Base-by-base conservation (phyloP, 2,888 invertebrate species). In the Dendrolimus pini region DNA sequence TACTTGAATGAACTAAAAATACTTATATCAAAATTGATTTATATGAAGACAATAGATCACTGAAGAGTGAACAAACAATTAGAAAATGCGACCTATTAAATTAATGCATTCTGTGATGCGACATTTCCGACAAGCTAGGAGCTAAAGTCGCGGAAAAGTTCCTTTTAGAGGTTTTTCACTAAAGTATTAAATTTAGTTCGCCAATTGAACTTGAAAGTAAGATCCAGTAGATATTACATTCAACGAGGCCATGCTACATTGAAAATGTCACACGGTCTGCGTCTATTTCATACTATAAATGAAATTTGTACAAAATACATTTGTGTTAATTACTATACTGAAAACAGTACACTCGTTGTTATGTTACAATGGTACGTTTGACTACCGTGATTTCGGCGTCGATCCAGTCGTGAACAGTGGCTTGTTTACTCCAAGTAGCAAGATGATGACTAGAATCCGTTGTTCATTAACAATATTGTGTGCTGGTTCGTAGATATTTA, bases 361-460 rank as follows among this genome's bases (percentile, higher is more conserved):
- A 14, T 90, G 89, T 64, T 88, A 80, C 61, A 89, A 90, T 62
- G 85, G 88, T 2, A 85, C 88, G 6, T 74, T 84, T 60, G 74
- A 74, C 7, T 68, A 73, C 59, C 68, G 62, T 57, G 61, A 65
- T n/a, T 72, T 74, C 59, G 82, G 81, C n/a, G 75, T 78, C 13
- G 89, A 90, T 65, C 88, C 87, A 52, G 61, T 89, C 41, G 54
- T 62, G 1, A 64, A 59, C 14, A 66, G 60, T 53, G 71, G 70
- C 54, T 54, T 74, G 55, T 80, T 80, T 56, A 61, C 58, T 1
- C 67, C 67, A 8, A 66, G 61, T 56, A 62, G 60, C 30, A 64
- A 55, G 58, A 58, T 58, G 18, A 56, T 71, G 8, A 68, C 77
- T 14, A 75, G 75, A 62, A 62, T 78, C 8, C 78, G 82, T 12